Evolutionary conservation across 2,113 vertebrate genomes (phyloP), one percentile per base, ranked within the genome.

Genomic region (Meleagris gallopavo): DNA sequence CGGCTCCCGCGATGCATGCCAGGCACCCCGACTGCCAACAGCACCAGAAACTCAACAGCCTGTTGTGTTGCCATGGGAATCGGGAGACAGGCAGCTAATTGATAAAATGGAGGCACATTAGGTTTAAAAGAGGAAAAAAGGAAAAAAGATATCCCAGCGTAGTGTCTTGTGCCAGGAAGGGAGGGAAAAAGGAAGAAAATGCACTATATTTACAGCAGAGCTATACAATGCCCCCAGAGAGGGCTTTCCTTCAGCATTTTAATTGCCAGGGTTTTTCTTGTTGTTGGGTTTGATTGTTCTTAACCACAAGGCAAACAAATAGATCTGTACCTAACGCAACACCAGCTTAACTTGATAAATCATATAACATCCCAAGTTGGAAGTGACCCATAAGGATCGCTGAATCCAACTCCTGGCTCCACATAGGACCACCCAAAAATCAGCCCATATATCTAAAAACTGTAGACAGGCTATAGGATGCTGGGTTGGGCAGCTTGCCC

Each of bases 11-110:
- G 73, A 29, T 62, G 71, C 69, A 90, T 93, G 90, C 86, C 95
- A 97, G 91, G 86, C 95, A 94, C 79, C 55, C 58, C 27, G 64
- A 78, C 40, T 81, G 73, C 85, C 93, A 91, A 71, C 88, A 80
- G 91, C 80, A 88, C 40, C 93, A 91, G 67, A 86, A 95, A 94
- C 32, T 75, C 94, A 88, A 62, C 70, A 93, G 94, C 79, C 86
- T 79, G 66, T 27, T 65, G 88, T 29, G 96, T 95, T 95, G 90
- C 93, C 86, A 95, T 95, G 95, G 95, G n/a, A 86, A 96, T 66
- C 58, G 19, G 88, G 65, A 95, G 94, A 95, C 83, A 65, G 84
- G 88, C 88, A 84, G 88, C 57, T 94, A 91, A 93, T 86, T 95
- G 93, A 94, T 81, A 91, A 96, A 95, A 94, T 45, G 83, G 65